phyloP scores from a whole-genome alignment of 2,888 invertebrate species.

The Anoplius nigerrimus region DNA sequence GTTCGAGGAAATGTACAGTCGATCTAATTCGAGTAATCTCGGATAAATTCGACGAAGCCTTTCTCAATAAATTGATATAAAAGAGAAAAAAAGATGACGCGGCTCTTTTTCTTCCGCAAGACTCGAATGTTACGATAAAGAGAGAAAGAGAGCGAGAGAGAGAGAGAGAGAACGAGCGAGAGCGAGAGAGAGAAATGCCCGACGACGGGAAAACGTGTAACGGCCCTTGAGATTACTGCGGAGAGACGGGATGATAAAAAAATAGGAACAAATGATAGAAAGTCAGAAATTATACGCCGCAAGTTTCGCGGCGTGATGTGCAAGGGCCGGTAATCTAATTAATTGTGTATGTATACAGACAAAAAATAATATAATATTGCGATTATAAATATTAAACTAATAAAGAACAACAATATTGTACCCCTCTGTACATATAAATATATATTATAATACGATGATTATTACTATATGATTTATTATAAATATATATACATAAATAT shows the following conservation, averaged over 20 bases:
- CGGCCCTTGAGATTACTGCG: constrained; percentile 39
- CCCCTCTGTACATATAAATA: constrained; percentile 75
- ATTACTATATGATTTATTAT: constrained; percentile 74
- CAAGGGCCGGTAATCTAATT: constrained; percentile 71
- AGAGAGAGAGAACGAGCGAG: no score
- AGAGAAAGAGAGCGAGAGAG: no score
- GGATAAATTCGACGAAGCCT: constrained; percentile 45
- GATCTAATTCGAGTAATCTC: constrained; percentile 39
- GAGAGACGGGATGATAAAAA: constrained; percentile 33
- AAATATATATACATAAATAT: constrained; percentile 63
- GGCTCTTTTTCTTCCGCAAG: constrained; percentile 42
- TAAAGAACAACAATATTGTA: constrained; percentile 73
- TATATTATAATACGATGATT: constrained; percentile 73
- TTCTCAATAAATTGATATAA: constrained; percentile 36
- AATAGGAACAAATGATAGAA: constrained; percentile 50
- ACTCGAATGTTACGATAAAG: constrained; percentile 28
- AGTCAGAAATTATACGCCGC: constrained; percentile 53
- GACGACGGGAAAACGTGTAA: constrained; percentile 47
- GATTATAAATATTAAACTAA: constrained; percentile 72
- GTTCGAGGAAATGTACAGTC: constrained; percentile 47
- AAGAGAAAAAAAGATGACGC: constrained; percentile 26
- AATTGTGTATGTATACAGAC: constrained; percentile 74
- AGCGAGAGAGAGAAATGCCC: constrained; percentile 35
- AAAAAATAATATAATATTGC: constrained; percentile 72
- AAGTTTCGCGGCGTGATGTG: constrained; percentile 41